Conservation (phyloP, 2,888 invertebrate genomes). For the Nematopogon swammerdamellus region DNA sequence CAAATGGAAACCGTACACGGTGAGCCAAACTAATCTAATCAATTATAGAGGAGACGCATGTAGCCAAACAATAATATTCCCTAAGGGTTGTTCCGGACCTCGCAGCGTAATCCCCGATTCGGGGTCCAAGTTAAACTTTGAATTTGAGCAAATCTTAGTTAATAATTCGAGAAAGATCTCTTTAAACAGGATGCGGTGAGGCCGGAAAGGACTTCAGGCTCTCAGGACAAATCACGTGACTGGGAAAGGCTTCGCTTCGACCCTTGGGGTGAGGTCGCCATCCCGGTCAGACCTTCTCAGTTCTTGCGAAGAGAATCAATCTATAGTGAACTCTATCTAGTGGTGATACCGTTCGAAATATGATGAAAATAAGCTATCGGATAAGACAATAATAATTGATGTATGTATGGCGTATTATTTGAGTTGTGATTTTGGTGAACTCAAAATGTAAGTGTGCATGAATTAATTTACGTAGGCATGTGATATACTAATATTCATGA, state of each 20-base stretch:
- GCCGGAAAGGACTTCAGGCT: background rate
- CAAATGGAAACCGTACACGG: background rate
- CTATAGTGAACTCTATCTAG: too few species aligned
- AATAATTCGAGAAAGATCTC: slow-evolving; percentile 54
- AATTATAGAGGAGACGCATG: slow-evolving; percentile 6
- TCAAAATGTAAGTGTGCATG: too few species aligned
- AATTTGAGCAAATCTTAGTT: slow-evolving; percentile 52
- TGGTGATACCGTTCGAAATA: too few species aligned
- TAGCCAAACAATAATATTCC: slow-evolving; percentile 32
- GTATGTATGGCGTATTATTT: too few species aligned
- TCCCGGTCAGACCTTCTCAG: too few species aligned
- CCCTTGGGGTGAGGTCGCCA: background rate
- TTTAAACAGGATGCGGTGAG: slow-evolving; percentile 47
- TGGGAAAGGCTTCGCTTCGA: background rate
- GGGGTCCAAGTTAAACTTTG: slow-evolving; percentile 30
- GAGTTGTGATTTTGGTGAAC: too few species aligned
- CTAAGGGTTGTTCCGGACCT: slow-evolving; percentile 44
- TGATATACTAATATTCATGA: too few species aligned
- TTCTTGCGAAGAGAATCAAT: too few species aligned
- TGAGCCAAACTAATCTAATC: slow-evolving; percentile 3
- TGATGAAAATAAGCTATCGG: too few species aligned
- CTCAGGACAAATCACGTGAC: background rate
- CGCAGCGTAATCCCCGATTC: slow-evolving; percentile 24
- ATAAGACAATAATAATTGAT: too few species aligned
- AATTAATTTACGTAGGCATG: too few species aligned